Evolutionary conservation across 23 tunicate species (phyloP).

Genomic region (Trididemnum miniatum): DNA sequence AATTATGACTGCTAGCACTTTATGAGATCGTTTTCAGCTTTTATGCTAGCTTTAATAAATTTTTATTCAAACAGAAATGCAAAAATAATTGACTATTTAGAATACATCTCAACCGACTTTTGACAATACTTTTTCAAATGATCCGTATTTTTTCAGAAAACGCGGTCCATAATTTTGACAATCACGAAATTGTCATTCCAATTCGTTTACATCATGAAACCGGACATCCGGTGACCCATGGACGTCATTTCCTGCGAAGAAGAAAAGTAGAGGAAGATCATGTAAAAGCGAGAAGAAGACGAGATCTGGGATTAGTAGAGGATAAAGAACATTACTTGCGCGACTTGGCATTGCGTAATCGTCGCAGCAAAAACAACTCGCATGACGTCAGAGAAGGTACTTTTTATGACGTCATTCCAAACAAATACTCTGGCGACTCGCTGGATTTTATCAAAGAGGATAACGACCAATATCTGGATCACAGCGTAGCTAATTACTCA

Average conservation of each 20-base stretch:
- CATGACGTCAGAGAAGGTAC: slow-evolving; percentile 23
- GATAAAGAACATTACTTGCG: slow-evolving; percentile 1
- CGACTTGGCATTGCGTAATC: not conserved
- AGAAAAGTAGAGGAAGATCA: not conserved
- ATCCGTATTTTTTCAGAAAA: slow-evolving; percentile 46
- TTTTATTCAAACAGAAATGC: too few relatives aligned
- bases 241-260: slow-evolving; percentile 72
- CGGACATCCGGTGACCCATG: slow-evolving; percentile 83
- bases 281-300: slow-evolving; percentile 13
- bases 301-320: slow-evolving; percentile 10
- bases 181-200: slow-evolving; percentile 68
- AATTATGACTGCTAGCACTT: too few relatives aligned
- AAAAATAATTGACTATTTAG: too few relatives aligned
- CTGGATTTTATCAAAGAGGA: slow-evolving; percentile 34
- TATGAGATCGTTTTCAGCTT: too few relatives aligned
- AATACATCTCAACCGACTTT: not conserved
- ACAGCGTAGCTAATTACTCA: slow-evolving; percentile 73
- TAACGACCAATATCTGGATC: slow-evolving; percentile 35
- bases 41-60: too few relatives aligned
- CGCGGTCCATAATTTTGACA: slow-evolving; percentile 64
- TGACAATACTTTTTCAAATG: too few relatives aligned
- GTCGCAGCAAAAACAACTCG: not conserved
- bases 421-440: slow-evolving; percentile 5
- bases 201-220: slow-evolving; percentile 77
- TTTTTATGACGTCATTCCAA: slow-evolving; percentile 38